Evolutionary conservation across 2,888 invertebrate species (phyloP), one percentile per base, ranked within the genome.

Genomic region (Aethes cnicana): DNA sequence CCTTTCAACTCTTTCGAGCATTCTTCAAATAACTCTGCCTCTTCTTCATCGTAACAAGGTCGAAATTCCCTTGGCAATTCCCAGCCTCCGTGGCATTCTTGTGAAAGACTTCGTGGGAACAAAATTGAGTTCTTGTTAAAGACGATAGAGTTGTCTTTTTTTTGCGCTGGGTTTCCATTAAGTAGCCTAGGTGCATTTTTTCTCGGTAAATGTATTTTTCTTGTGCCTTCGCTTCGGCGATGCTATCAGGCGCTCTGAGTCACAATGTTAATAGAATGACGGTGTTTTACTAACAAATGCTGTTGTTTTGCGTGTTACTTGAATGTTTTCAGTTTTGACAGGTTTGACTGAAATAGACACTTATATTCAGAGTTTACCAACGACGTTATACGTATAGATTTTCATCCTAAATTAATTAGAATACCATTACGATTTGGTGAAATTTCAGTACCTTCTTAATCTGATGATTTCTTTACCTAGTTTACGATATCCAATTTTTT

Each of bases 1-100:
- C 48, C 48, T 52, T 49, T 46, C 43, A 43, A 48, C 53, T 47
- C 53, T 41, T 50, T 50, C 26, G 6, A 18, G 25, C 9, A 18
- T 35, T 25, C 6, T 36, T 26, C 7, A 35, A 36, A 44, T 4
- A 17, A 2, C 30, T 9, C 6, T 14, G 6, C 5, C 26, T 14
- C 37, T 37, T 30, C 9, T 37, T 1, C 28, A 1, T 2, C 0
- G 12, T 1, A 2, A 4, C 30, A 37, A 33, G 26, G 18, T 12
- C 7, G 14, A 12, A 7, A 42, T 16, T 12, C 6, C 7, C 14
- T 2, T 23, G 2, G 17, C 14, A 30, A 9, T 3, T 25, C 1
- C n/a, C 7, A 9, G 1, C n/a, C 17, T 12, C 36, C 4, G 26
- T n/a, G 36, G 46, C 33, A 26, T 20, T 20, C 8, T 21, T n/a